Conservation (phyloP, 2,888 invertebrate genomes). For the Monoplex corrugatus region DNA sequence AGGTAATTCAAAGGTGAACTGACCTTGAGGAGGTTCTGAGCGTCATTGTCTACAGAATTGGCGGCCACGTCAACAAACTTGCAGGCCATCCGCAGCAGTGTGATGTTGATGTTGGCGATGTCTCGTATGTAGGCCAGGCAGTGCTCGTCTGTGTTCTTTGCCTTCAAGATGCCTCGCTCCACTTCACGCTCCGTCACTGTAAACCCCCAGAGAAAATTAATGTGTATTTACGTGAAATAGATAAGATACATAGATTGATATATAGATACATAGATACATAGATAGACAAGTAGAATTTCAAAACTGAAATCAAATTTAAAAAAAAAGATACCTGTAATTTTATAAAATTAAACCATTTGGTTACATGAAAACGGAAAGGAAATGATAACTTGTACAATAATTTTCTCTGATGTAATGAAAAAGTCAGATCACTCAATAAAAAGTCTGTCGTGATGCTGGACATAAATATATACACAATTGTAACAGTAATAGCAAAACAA, state of each 20-base stretch:
- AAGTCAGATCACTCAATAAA: too few species aligned
- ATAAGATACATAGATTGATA: background rate
- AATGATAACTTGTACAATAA: too few species aligned
- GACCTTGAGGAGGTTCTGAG: conserved; percentile 90
- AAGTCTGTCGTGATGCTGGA: too few species aligned
- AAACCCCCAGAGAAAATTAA: background rate
- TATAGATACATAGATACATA: background rate
- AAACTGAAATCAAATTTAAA: too few species aligned
- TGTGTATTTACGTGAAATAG: background rate
- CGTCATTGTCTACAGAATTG: conserved; percentile 92
- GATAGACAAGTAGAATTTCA: background rate
- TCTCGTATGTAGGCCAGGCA: conserved; percentile 95
- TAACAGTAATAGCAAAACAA: too few species aligned
- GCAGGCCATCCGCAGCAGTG: conserved; percentile 90
- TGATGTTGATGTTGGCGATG: conserved; percentile 98
- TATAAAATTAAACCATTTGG: too few species aligned
- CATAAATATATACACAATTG: too few species aligned
- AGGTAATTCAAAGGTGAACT: too few species aligned
- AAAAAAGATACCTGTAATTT: too few species aligned
- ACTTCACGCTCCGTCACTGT: conserved; percentile 98
- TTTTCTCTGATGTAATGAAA: too few species aligned
- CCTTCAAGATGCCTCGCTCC: conserved; percentile 95
- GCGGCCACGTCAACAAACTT: conserved; percentile 95
- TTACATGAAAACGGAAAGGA: too few species aligned
- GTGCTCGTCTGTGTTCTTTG: conserved; percentile 96